phyloP scores from a whole-genome alignment of 2,888 invertebrate genomes.

The Drosophila cracens region DNA sequence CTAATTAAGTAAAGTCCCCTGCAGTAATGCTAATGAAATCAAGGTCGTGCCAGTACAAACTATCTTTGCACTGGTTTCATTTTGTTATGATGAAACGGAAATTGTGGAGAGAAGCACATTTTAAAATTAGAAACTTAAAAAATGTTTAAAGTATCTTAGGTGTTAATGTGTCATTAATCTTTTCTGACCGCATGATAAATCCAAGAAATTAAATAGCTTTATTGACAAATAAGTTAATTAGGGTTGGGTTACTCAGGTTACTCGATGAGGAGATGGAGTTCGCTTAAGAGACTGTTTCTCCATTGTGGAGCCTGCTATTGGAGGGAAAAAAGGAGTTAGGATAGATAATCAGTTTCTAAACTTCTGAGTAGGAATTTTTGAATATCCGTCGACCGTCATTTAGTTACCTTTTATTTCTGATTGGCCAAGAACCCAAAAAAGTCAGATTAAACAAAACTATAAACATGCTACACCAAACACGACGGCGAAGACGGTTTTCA shows the following conservation, averaged over 20 bases:
- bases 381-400: neutral
- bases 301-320: neutral
- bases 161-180: neutral
- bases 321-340: neutral
- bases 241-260: neutral
- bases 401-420: neutral
- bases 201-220: neutral
- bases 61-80: neutral
- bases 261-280: neutral
- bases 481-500: neutral
- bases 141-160: neutral
- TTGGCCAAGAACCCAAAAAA: neutral
- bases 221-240: neutral
- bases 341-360: neutral
- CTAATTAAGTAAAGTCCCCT: neutral
- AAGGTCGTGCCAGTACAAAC: neutral
- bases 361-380: neutral
- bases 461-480: neutral
- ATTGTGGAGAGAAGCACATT: neutral
- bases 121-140: neutral
- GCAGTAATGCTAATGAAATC: neutral
- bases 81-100: neutral
- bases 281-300: neutral
- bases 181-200: neutral
- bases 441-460: neutral